Evolutionary conservation across 2,888 invertebrate genomes (phyloP), one percentile per base, ranked within the genome.

Genomic region (Drosophila neotestacea): DNA sequence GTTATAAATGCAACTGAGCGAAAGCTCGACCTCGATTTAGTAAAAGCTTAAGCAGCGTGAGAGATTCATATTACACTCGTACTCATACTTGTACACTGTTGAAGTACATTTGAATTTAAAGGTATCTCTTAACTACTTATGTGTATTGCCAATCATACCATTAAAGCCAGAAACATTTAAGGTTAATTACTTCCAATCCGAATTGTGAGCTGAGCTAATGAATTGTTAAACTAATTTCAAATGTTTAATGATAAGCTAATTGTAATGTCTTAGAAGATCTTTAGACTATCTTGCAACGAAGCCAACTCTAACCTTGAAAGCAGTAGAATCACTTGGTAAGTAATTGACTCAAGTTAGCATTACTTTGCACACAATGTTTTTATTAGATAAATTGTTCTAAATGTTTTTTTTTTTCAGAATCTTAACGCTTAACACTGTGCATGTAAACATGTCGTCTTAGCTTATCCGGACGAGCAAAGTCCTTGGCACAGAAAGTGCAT

Each of bases 401-500:
- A 7, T 13, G 22, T 32, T 0, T n/a, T 16, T 16, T 1, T 10
- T 6, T 10, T 1, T 1, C 7, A 32, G 9, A 16, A 13, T 10
- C 4, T 30, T 55, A 84, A 28, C 76, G 69, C 51, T 88, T 88
- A 11, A 72, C 79, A 22, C 85, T 88, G 41, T 84, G 84, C 70
- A 85, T 84, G 32, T 83, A 80, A 6, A 88, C 86, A 59, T 84
- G 84, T 0, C 87, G 78, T 13, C 81, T 60, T 0, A 88, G 55
- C 34, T 84, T 84, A 22, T 94, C 94, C 67, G 94, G 94, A 4
- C 94, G 93, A 0, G 94, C 94, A 76, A 95, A 95, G 0, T 93
- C 94, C 93, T 92, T 92, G 30, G 85, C 84, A 59, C 92, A 92
- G 11, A 90, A 87, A 0, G 90, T 87, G 46, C 92, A 92, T 52